Base-by-base conservation (phyloP, 2,888 invertebrate genomes). In the Neuroscelio doddi region DNA sequence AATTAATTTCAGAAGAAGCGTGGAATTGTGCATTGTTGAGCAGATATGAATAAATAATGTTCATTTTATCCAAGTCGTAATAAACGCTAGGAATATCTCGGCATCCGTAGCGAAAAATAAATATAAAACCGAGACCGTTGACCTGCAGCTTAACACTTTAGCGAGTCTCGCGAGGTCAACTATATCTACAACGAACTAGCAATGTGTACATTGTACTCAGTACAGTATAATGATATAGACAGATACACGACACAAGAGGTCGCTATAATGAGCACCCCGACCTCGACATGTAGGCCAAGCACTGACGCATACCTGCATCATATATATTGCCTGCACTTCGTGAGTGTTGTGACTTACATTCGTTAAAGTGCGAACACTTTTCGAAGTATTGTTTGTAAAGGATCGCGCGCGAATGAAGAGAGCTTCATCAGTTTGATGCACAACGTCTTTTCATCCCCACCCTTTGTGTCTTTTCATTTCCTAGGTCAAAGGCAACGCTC, bases 201-300 rank as follows among this genome's bases (percentile, higher is more conserved):
- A 64, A 64, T 71, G 73, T 72, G 67, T 73, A 70, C 74, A 73
- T 73, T 74, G 74, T 74, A 71, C 73, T 79, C 64, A 17, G 53
- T 39, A 58, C 63, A 63, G 58, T 49, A 41, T 53, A 70, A 68
- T 67, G 61, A 71, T 71, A 75, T 68, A 74, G 71, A 70, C 65
- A 68, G 69, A 65, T 46, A 72, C 55, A 71, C 70, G 75, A 73
- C 71, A 76, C 75, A 73, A 78, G 80, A 75, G 72, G 63, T 70
- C 63, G 74, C 69, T 73, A 72, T 82, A 81, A 82, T 79, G 80
- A 82, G 81, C 70, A 72, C 62, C 69, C 64, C 72, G 76, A 79
- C 76, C 78, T 77, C 80, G 76, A 75, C 77, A 81, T 80, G 72
- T 81, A 78, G 80, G 81, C 75, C 80, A 80, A 78, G 75, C 76